Evolutionary conservation across 2,888 invertebrate species (phyloP).

Genomic region (Patella pellucida): DNA sequence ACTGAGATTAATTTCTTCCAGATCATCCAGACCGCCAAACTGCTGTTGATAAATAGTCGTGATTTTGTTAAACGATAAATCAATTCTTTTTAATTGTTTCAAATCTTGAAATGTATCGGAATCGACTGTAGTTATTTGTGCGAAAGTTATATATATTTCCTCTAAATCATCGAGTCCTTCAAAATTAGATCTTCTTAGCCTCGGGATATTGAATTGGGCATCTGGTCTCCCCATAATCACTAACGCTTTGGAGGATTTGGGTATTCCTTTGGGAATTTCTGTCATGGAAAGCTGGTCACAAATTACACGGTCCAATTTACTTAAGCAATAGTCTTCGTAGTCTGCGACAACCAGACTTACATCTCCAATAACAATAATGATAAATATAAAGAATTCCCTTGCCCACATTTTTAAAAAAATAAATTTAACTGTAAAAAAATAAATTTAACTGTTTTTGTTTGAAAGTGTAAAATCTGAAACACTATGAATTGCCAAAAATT

Average conservation of each 20-base stretch:
- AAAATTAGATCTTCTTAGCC: neutral
- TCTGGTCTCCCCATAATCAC: constrained; percentile 10
- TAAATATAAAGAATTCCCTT: neutral
- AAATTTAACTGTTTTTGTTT: no score
- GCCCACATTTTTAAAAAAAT: neutral
- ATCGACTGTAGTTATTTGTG: constrained; percentile 29
- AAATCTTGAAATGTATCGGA: constrained; percentile 35
- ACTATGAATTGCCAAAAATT: no score
- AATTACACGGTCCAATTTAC: neutral
- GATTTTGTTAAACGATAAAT: constrained; percentile 39
- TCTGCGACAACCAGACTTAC: neutral
- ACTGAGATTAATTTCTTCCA: constrained; percentile 39
- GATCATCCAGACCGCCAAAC: constrained; percentile 37
- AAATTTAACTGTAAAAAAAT: no score
- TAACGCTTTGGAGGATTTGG: neutral
- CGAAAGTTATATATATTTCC: constrained; percentile 31
- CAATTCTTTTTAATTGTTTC: constrained; percentile 34
- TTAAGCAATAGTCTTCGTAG: neutral
- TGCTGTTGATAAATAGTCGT: constrained; percentile 30
- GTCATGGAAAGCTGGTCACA: constrained; percentile 8
- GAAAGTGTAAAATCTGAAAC: no score
- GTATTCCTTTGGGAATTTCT: constrained; percentile 12
- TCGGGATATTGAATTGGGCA: neutral
- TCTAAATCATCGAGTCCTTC: constrained; percentile 12
- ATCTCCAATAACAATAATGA: neutral